phyloP scores from a whole-genome alignment of 2,797 vertebrate genomes.

The Dermochelys coriacea region DNA sequence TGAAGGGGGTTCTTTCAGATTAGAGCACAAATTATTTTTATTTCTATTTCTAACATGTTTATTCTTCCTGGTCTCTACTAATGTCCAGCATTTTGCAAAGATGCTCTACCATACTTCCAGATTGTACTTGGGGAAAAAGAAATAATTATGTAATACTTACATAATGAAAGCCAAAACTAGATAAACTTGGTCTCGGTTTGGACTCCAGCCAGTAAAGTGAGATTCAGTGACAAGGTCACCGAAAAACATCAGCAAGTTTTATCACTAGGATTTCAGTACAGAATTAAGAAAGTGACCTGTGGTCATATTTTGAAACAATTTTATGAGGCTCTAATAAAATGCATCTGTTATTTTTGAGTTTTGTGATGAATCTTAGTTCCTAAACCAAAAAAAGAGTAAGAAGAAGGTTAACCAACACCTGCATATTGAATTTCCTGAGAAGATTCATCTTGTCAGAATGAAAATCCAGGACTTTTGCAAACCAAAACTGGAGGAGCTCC shows the following conservation, averaged over 20 bases:
- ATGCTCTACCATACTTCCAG: neutral
- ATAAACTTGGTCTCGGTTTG: neutral
- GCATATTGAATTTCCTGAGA: neutral
- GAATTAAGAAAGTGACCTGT: neutral
- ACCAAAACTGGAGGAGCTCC: neutral
- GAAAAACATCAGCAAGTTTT: neutral
- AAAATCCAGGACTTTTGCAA: neutral
- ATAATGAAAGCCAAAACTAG: neutral
- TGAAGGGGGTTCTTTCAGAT: neutral
- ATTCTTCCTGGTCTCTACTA: neutral
- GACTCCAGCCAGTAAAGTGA: neutral
- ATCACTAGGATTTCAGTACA: neutral
- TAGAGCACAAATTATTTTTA: neutral
- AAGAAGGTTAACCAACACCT: neutral
- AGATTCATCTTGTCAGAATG: neutral
- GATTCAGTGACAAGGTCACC: neutral
- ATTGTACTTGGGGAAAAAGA: neutral
- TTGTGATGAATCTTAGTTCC: neutral
- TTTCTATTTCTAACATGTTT: neutral
- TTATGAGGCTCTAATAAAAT: neutral
- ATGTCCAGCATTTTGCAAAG: neutral
- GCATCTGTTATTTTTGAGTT: neutral
- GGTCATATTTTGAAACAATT: neutral
- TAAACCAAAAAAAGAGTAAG: neutral
- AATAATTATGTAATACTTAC: neutral